Conservation (phyloP, 2,797 vertebrate genomes). For the Taenioides sp. region DNA sequence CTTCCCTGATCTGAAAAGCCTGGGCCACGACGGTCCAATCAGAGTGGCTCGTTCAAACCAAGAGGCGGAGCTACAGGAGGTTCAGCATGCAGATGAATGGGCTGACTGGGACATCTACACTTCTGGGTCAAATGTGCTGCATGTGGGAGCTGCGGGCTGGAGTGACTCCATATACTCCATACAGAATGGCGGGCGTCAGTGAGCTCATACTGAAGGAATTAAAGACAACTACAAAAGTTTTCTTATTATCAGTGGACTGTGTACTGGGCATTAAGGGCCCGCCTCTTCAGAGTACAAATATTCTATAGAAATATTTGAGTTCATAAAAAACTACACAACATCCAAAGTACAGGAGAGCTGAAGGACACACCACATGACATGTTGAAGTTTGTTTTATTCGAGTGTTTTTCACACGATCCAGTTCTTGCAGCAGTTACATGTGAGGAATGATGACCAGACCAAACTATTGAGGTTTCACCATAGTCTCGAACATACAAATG, state of each 20-base stretch:
- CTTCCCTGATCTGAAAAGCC: conserved; percentile 62
- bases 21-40: conserved; percentile 10
- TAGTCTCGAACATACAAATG: conserved; percentile 68
- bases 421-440: conserved; percentile 67
- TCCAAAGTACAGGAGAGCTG: background rate
- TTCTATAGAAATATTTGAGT: background rate
- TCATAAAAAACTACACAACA: background rate
- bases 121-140: background rate
- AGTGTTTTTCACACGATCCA: conserved; percentile 63
- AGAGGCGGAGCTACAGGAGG: conserved; percentile 31
- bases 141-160: background rate
- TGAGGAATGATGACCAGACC: conserved; percentile 54
- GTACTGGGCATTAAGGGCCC: background rate
- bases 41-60: conserved; percentile 34
- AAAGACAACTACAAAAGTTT: background rate
- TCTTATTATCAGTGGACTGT: background rate
- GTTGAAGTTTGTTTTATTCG: conserved; percentile 59
- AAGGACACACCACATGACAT: background rate
- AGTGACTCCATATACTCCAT: background rate
- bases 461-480: conserved; percentile 50
- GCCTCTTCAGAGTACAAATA: background rate
- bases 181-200: background rate
- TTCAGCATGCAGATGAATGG: conserved; percentile 6
- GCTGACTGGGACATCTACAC: background rate
- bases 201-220: background rate